A percentile compares a stretch with the other conserved stretches of the same genome.
Conservation (phyloP, 64 coral and sea anemone species). For the Stylophora pistillata region DNA sequence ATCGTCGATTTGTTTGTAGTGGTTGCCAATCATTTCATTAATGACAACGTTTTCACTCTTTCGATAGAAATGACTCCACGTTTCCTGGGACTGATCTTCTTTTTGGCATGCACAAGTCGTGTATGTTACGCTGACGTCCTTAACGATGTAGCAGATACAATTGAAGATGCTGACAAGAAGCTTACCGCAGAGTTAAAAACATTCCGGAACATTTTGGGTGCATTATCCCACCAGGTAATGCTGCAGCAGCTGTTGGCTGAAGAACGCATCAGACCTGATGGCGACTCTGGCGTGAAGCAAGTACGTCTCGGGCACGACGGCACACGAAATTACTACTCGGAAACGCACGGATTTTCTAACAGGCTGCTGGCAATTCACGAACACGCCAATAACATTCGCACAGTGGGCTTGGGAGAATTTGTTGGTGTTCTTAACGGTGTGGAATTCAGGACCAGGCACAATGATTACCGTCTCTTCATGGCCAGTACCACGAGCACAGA, state of each 20-base stretch:
- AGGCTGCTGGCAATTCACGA: conserved; percentile 62
- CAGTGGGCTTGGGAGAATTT: conserved; percentile 74
- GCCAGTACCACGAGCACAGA: conserved; percentile 27
- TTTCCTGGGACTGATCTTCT: not conserved
- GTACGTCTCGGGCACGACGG: conserved; percentile 26
- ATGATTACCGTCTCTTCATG: conserved; percentile 78
- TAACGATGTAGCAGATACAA: not conserved
- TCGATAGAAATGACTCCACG: not conserved
- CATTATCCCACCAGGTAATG: conserved; percentile 43
- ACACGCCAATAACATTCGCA: conserved; percentile 76
- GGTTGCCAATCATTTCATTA: not conserved
- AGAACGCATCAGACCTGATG: conserved; percentile 60
- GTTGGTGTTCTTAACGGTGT: conserved; percentile 75
- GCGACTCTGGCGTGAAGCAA: conserved; percentile 66
- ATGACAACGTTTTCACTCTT: not conserved
- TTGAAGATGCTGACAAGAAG: not conserved
- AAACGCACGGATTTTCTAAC: conserved; percentile 20
- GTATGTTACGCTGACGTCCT: not conserved
- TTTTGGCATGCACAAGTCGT: not conserved
- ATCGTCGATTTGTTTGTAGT: too few relatives aligned
- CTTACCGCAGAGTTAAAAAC: not conserved
- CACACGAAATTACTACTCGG: conserved; percentile 51
- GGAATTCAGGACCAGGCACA: conserved; percentile 80
- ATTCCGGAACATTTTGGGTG: not conserved
- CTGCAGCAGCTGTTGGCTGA: conserved; percentile 65